Evolutionary conservation across 2,888 invertebrate genomes (phyloP).

Genomic region (Scelioninae gen. 1): DNA sequence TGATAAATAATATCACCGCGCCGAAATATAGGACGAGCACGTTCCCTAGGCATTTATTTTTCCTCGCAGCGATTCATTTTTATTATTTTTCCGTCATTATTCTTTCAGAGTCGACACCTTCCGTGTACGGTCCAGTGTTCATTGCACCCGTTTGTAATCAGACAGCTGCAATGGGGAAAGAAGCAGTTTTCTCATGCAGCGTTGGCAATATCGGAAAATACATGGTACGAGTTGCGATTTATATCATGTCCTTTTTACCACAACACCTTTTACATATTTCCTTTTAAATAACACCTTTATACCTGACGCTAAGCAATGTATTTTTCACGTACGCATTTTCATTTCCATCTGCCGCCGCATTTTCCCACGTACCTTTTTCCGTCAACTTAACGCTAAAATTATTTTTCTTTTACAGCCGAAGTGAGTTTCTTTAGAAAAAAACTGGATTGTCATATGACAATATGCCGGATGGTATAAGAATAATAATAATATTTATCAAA

Average conservation of each 20-base stretch:
- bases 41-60: slow-evolving; percentile 71
- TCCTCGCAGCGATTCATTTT: slow-evolving; percentile 68
- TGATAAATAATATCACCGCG: slow-evolving; percentile 68
- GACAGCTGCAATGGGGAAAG: slow-evolving; percentile 82
- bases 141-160: slow-evolving; percentile 82
- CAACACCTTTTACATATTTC: slow-evolving; percentile 68
- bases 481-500: no score
- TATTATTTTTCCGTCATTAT: slow-evolving; percentile 70
- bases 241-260: slow-evolving; percentile 65
- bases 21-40: slow-evolving; percentile 69
- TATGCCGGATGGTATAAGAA: no score
- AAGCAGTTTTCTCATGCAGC: slow-evolving; percentile 82
- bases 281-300: slow-evolving; percentile 61
- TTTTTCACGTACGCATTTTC: slow-evolving; percentile 30
- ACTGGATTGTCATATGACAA: no score
- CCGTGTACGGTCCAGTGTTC: slow-evolving; percentile 78
- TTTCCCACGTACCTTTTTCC: no score
- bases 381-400: no score
- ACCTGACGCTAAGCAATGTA: slow-evolving; percentile 34
- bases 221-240: slow-evolving; percentile 78
- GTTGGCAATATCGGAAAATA: slow-evolving; percentile 83
- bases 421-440: no score
- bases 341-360: neutral
- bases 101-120: slow-evolving; percentile 78
- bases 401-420: no score